Base-by-base conservation (phyloP, 2,797 vertebrate species). In the Acestrorhynchus altus region DNA sequence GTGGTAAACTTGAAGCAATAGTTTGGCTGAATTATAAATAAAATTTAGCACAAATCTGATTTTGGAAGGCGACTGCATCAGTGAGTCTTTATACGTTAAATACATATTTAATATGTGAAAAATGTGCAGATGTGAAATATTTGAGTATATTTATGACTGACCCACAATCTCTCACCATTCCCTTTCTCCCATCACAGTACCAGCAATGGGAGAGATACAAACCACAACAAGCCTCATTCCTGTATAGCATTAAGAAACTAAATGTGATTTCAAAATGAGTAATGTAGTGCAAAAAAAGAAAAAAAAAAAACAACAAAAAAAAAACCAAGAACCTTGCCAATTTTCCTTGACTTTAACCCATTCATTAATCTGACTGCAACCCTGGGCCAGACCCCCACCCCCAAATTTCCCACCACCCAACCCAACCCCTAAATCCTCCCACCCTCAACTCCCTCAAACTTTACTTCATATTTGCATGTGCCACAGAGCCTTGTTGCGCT, bases 201-300 rank as follows among this genome's bases (percentile, higher is more conserved):
- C 96, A 96, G 94, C 95, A 94, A 88, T 88, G 84, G 86, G 89
- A 93, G 82, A 89, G 91, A 89, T 88, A 84, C 87, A 91, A 85
- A 89, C 85, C 81, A 92, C 87, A 88, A 87, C 90, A 91, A 95
- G 94, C 93, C 92, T 90, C 87, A 66, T 82, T 79, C 90, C 85
- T 83, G 91, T 94, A 94, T 90, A 92, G 92, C 92, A 85, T 87
- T 88, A 87, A 86, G 81, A 82, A 91, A 88, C 86, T 81, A 87
- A 87, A 89, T 86, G 87, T 57, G 67, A 86, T 72, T 73, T 86
- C 84, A 88, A 77, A 87, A 85, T 80, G 78, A 79, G 84, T 86
- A 84, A 79, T 22, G 82, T 84, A 75, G 70, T 52, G 74, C 61
- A 74, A 66, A 82, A 79, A 85, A 81, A 79, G 77, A 81, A 69